Evolutionary conservation across 1,140 invertebrate genomes (phyloP), one percentile per base, ranked within the genome.

Genomic region (Coboldia fuscipes): DNA sequence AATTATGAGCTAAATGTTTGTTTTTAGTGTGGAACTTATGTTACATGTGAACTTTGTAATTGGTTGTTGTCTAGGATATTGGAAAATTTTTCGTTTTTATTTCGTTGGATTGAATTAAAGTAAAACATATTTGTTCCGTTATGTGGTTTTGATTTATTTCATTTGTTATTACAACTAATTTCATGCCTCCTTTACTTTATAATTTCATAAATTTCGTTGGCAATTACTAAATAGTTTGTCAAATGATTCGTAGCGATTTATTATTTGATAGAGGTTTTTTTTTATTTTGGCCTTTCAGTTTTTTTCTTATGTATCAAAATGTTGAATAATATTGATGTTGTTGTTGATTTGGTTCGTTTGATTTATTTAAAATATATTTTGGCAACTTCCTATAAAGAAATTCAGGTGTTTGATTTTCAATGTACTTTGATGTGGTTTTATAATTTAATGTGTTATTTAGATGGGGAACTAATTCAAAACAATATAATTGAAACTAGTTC

Each of bases 381-480:
- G 14, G 12, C 12, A 10, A 27, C 24, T n/a, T 14, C 24, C 24
- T 27, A n/a, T 14, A 10, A 27, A 27, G 14, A n/a, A 27, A 27
- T 27, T 27, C n/a, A n/a, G n/a, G n/a, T n/a, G n/a, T n/a, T n/a
- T n/a, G n/a, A 14, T 27, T 27, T 14, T 27, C 14, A 7, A 20
- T 4, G 31, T 33, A 33, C 12, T 18, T 20, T 15, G 10, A 19
- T 33, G 12, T 23, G 32, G 10, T 18, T 34, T 34, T 34, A 7
- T 18, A 16, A 20, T 34, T 34, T 15, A 19, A 4, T 32, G n/a
- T 20, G 12, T 34, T 34, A n/a, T 34, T 21, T 31, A 36, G 35
- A 36, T 36, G 35, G 31, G 35, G 35, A 36, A 8, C 35, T 30
- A 36, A 28, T 12, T 14, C 35, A 22, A 30, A 30, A 30, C 29